Conservation (phyloP, 2,113 vertebrate genomes). For the Apodemus sylvaticus region DNA sequence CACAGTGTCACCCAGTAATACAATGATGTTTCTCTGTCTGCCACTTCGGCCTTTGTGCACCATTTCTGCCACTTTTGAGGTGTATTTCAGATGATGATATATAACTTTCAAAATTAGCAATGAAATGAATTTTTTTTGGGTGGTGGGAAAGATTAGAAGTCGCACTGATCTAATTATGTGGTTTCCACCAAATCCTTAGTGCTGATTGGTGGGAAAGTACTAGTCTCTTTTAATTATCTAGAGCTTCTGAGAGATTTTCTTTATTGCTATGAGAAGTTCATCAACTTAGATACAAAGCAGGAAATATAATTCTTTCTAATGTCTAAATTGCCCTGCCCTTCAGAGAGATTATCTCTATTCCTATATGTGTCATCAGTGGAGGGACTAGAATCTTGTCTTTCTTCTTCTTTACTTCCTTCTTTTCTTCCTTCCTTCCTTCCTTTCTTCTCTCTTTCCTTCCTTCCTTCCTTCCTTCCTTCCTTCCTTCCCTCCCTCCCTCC, state of each 20-base stretch:
- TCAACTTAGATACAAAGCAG: conserved; percentile 19
- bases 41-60: neutral
- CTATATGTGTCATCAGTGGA: neutral
- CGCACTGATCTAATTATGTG: neutral
- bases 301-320: conserved; percentile 19
- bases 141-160: neutral
- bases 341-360: neutral
- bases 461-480: too few relatives aligned
- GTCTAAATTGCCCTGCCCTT: conserved; percentile 28
- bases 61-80: neutral
- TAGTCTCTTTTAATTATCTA: neutral
- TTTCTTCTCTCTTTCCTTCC: neutral
- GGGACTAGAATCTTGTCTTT: neutral
- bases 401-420: too few relatives aligned
- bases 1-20: neutral
- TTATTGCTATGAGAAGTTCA: neutral
- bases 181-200: neutral
- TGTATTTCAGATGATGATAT: neutral
- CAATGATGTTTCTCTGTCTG: conserved; percentile 7
- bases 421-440: neutral
- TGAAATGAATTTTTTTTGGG: neutral
- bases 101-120: neutral
- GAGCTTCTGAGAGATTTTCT: neutral
- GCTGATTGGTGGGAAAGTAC: neutral
- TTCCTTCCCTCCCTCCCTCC: rapidly evolving